Evolutionary conservation across 2,888 invertebrate species (phyloP), one percentile per base, ranked within the genome.

Genomic region (Scelioninae gen. 2): DNA sequence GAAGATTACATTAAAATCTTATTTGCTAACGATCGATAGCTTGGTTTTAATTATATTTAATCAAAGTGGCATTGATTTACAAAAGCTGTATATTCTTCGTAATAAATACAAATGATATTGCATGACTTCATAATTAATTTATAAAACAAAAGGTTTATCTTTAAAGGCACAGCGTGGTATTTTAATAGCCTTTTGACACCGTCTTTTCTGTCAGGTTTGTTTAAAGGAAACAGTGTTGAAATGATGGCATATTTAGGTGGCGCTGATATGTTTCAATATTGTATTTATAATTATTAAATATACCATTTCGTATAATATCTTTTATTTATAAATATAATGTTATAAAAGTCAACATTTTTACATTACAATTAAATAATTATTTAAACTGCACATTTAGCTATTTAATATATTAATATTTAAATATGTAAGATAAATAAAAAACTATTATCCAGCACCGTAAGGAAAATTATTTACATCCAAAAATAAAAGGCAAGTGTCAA

Each of bases 141-240:
- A 2, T 63, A 63, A 52, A 39, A 52, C 52, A 63, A 63, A 63
- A 18, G 0, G 57, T 57, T 58, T 15, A 57, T 35, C 28, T 52
- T 35, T 33, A 18, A 67, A 68, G 68, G 60, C 60, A 68, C 68
- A 52, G 28, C 41, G 35, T 60, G 46, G 53, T 46, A 53, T 37
- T 53, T 52, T 52, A 43, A 58, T 45, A 58, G 50, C 52, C 50
- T 58, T 68, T 58, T 58, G 58, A 67, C 67, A 67, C 57, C 9
- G 57, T 67, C 41, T 67, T 67, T 45, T 45, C 5, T 33, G 13
- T 46, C 7, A 5, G 2, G 41, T 31, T 39, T 53, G 31, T 41
- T 61, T 13, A 33, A 64, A 46, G 46, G 45, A 55, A 55, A 46
- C 37, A 46, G 39, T 46, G 46, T 55, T 65, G 65, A 39, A 65